These are phyloP conservation scores for Premnoplex brunnescens DNA, from an alignment of 2,797 vertebrate species.

Conservation along the genomic window DNA sequence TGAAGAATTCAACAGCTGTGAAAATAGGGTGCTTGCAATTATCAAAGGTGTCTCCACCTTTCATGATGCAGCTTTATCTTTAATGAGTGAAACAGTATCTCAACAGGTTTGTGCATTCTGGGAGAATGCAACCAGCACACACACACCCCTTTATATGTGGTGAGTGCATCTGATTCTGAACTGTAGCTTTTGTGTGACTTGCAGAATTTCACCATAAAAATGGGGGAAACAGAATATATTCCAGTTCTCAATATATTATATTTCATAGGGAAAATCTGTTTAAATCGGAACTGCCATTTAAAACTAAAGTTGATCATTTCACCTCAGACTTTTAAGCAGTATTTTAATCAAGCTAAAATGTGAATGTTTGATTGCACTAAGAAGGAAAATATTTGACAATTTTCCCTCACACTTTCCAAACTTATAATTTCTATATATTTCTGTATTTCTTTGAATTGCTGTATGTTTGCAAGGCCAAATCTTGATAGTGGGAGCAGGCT, in stretches of 20 bases:
- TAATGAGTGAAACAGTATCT: not conserved
- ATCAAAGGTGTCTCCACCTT: not conserved
- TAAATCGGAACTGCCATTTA: not conserved
- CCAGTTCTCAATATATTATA: not conserved
- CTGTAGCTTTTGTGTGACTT: not conserved
- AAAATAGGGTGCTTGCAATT: not conserved
- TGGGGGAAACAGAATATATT: not conserved
- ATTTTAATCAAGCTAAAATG: not conserved
- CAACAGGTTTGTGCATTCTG: not conserved
- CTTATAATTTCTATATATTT: not conserved
- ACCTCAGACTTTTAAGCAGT: not conserved
- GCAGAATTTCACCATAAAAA: not conserved
- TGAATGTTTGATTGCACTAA: not conserved
- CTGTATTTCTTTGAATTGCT: not conserved
- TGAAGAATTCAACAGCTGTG: not conserved
- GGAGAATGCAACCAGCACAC: not conserved
- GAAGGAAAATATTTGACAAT: not conserved
- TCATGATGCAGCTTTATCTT: not conserved
- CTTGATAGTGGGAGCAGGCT: not conserved
- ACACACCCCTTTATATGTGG: not conserved
- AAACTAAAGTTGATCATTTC: not conserved
- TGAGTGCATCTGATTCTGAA: not conserved
- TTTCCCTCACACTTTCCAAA: not conserved
- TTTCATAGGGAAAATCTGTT: not conserved
- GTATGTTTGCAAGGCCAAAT: not conserved